Base-by-base conservation (phyloP, 1,140 invertebrate species). In the Tetramorium alpestre region DNA sequence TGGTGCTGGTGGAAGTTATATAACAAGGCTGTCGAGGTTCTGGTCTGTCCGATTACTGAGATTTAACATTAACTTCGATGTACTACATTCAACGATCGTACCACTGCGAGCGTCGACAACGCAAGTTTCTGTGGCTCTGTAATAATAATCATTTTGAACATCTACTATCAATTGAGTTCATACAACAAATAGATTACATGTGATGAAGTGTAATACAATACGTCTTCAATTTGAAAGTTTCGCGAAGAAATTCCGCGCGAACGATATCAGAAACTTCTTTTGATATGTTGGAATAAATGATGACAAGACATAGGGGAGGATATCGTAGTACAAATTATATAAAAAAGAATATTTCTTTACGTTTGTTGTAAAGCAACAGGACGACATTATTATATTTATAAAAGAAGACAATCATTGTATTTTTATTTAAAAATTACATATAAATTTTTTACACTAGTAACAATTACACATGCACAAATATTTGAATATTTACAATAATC, bases 21-120 rank as follows among this genome's bases (percentile, higher is more conserved):
- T 18, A 54, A 47, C 54, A 33, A 47, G 67, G 51, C 25, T 33
- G 6, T 44, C 18, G 8, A 8, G 4, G 0, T 33, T 4, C 33
- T 33, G 33, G 38, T 58, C 11, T 22, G 78, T 25, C 65, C 51
- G 78, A 56, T 41, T 58, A 33, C 54, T 22, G 80, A 69, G 44
- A 73, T 82, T 82, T 60, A 73, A 56, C 47, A 11, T 33, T 70
- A 70, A 82, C 54, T 82, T 25, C 0, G 25, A 82, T 41, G 38
- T 18, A 22, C 25, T 49, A 28, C 60, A 18, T 22, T 41, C 18
- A 56, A 38, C n/a, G 41, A 6, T 28, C 3, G 51, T 54, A 49
- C 38, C 49, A 18, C 10, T 38, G 6, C 38, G 51, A 25, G 38
- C 25, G 44, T n/a, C 33, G 22, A 13, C 13, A 13, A n/a, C 38